Evolutionary conservation across 2,888 invertebrate genomes (phyloP), one percentile per base, ranked within the genome.

Genomic region (Campoplex nolae): DNA sequence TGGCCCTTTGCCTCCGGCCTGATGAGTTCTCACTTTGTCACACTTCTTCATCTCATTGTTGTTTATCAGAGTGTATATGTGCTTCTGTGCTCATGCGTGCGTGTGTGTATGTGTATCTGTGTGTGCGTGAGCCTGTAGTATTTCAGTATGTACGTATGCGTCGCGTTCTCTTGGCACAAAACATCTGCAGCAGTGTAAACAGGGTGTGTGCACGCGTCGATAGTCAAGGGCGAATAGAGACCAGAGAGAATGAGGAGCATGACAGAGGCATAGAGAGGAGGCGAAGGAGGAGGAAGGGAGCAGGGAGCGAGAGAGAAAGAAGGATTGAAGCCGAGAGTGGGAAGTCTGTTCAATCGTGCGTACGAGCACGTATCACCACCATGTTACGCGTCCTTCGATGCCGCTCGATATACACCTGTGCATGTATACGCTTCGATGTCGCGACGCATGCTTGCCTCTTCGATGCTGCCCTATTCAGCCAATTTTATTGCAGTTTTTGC

Each of bases 221-320:
- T 87, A 85, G 88, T 87, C 85, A 87, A 88, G 86, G 86, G 82
- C 87, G 88, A 86, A 78, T 74, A 70, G 80, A 68, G 67, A 51
- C 65, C 65, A 78, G 68, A 79, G 78, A 54, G 73, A 78, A 79
- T 48, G 28, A 74, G 77, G 82, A 77, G 54, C 32, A 71, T 23
- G 71, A 79, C 38, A 51, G 87, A 74, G 56, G 86, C 65, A 56
- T 38, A 76, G 68, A 85, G 86, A 81, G 84, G 75, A 67, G 73
- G 76, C 54, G 85, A 83, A 73, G 73, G 78, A 76, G 83, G 68
- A 75, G 65, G 81, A 75, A 45, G 73, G 70, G 78, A 82, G n/a
- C n/a, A n/a, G 65, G 54, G 82, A 78, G 75, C 75, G 79, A 84
- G 88, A 71, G 79, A 80, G 70, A 76, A 75, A 82, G 88, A 74